Evolutionary conservation across 1,140 invertebrate species (phyloP), one percentile per base, ranked within the genome.

Genomic region (Drosophila santomea): DNA sequence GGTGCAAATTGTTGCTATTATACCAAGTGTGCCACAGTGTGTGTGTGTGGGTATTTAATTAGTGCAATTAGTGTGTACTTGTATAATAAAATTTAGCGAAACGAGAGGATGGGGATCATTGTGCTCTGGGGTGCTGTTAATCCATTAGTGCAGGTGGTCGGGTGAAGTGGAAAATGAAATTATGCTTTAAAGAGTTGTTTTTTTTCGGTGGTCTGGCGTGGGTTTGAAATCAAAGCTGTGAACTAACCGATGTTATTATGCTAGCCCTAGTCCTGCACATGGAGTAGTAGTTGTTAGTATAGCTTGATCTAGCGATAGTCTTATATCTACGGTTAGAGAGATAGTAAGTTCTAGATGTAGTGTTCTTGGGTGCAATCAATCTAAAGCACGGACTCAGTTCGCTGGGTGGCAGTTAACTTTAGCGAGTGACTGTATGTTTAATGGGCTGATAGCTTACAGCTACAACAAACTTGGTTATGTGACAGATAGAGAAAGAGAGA

Each of bases 21-120:
- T 59, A 51, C 36, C 44, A 67, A 50, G 63, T 59, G 45, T 66
- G 63, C 44, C n/a, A 15, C 12, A 38, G 39, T 23, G 66, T 36
- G 59, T 57, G 45, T 52, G 69, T 52, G 52, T 47, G 63, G 39
- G 66, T 68, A 86, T 83, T 86, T 79, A 83, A 86, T 79, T 88
- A 88, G 83, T 88, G 79, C 83, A 68, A 82, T 88, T 83, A 79
- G 79, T 88, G 79, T 60, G 35, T 82, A 15, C 25, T 50, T 45
- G 47, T 73, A 52, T 56, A 73, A 55, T 54, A 47, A 54, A 55
- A 56, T 38, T 58, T 25, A 55, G 48, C 23, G 20, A 25, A 36
- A 35, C n/a, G 20, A 14, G 36, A 38, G 43, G 8, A 38, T 28
- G 64, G 50, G 64, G 25, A 69, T 69, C 35, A 17, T 54, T 39